phyloP scores from a whole-genome alignment of 2,888 invertebrate species.

The Leucozona laternaria region DNA sequence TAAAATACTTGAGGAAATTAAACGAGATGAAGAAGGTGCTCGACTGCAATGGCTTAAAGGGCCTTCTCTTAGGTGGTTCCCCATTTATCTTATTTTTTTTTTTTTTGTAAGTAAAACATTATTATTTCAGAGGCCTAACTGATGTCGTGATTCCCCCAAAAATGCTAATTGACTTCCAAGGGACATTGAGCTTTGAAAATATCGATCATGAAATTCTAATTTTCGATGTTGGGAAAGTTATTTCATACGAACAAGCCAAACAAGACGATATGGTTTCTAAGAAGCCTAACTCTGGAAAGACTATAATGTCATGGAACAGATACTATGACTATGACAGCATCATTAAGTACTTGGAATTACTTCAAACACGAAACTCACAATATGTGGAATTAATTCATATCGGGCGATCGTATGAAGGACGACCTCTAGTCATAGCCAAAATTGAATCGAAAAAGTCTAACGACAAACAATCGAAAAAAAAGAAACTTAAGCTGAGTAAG shows the following conservation, averaged over 20 bases:
- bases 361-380: conserved; percentile 87
- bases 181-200: conserved; percentile 86
- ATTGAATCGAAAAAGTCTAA: conserved; percentile 84
- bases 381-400: conserved; percentile 88
- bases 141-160: conserved; percentile 91
- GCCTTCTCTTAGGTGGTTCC: conserved; percentile 83
- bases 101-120: neutral
- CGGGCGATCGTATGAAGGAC: conserved; percentile 89
- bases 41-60: conserved; percentile 87
- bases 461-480: conserved; percentile 78
- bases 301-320: conserved; percentile 88
- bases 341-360: conserved; percentile 87
- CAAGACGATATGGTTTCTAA: conserved; percentile 49
- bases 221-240: conserved; percentile 90
- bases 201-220: conserved; percentile 88
- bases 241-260: conserved; percentile 86
- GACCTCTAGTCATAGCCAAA: conserved; percentile 89
- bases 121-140: conserved; percentile 84
- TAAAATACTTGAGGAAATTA: conserved; percentile 83
- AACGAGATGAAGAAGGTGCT: conserved; percentile 84
- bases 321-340: conserved; percentile 90
- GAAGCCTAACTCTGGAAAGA: conserved; percentile 83
- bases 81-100: neutral
- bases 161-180: conserved; percentile 83
- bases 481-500: conserved; percentile 79